phyloP scores from a whole-genome alignment of 92 coral and sea anemone species.

The Zoanthus gigantus region DNA sequence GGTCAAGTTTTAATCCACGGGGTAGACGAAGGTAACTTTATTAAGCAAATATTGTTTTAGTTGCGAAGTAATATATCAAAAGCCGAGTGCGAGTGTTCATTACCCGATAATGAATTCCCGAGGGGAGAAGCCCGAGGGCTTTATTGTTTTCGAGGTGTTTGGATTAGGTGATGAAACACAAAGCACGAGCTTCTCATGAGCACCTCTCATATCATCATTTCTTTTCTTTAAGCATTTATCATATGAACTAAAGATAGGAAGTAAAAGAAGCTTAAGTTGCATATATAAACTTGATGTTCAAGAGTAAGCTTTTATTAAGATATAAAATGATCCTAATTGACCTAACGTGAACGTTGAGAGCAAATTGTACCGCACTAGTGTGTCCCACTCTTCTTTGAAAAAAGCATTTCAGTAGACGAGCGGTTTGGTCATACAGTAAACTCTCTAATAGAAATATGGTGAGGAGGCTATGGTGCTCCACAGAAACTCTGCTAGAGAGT shows the following conservation, averaged over 20 bases:
- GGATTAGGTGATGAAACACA: no score
- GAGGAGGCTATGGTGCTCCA: background rate
- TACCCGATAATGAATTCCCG: no score
- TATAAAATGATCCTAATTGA: slow-evolving; percentile 4
- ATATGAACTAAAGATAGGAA: slow-evolving; percentile 4
- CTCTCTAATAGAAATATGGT: slow-evolving; percentile 1
- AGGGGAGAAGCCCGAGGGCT: no score
- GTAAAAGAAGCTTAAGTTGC: slow-evolving; percentile 5
- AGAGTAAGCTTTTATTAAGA: slow-evolving; percentile 9
- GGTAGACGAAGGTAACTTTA: slow-evolving; percentile 2
- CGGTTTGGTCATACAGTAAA: background rate
- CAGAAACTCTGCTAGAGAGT: background rate
- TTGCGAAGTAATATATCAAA: no score
- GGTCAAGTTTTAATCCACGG: slow-evolving; percentile 11
- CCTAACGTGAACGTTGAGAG: slow-evolving; percentile 1
- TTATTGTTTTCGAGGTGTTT: no score
- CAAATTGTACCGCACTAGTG: background rate
- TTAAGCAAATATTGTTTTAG: no score
- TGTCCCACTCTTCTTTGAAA: slow-evolving; percentile 2
- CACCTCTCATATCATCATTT: slow-evolving; percentile 12
- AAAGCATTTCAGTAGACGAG: slow-evolving; percentile 1
- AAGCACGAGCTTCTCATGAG: no score
- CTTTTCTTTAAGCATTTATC: slow-evolving; percentile 6
- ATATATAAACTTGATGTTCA: background rate
- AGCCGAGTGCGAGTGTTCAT: no score